Evolutionary conservation across 2,888 invertebrate species (phyloP), one percentile per base, ranked within the genome.

Genomic region (Brachyopa scutellaris): DNA sequence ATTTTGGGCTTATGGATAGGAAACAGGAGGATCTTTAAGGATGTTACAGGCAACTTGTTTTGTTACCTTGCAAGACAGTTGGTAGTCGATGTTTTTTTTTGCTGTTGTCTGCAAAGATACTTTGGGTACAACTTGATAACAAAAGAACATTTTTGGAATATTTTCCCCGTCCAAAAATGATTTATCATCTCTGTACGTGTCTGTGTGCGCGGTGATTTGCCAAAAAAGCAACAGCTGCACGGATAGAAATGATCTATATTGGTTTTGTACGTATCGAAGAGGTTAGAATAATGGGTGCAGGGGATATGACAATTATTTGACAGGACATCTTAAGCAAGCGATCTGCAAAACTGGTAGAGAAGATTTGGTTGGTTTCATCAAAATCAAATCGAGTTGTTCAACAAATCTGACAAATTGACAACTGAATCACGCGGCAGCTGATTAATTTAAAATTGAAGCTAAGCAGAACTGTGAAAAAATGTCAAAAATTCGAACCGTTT

Each of bases 11-110:
- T 66, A 40, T 26, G 19, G 29, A 45, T 47, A 49, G 33, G 21
- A 36, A 40, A 36, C 64, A 19, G 38, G 45, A 59, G 51, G 49
- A 59, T 26, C 40, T 57, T 51, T 42, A 72, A 72, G 61, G 62
- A 72, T 31, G 19, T 72, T 53, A 53, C 62, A 62, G n/a, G 45
- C 62, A 72, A 73, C 73, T 73, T 73, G 73, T 73, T 73, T 72
- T 40, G 29, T 11, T 29, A 13, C 29, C 2, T 59, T 57, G 21
- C 19, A 40, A 40, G 61, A 29, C 31, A 13, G 15, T 38, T 5
- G 9, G 11, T 3, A 26, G 26, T 26, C 26, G 26, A 26, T 26
- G 26, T 26, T 42, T 31, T 8, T 31, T 17, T 19, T 19, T 45
- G 2, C 9, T 26, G 8, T 31, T 42, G 26, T 19, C 11, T 7